A percentile compares a stretch with the other conserved stretches of the same genome.
Conservation (phyloP, 2,797 vertebrate genomes). For the Clarias laeviceps region DNA sequence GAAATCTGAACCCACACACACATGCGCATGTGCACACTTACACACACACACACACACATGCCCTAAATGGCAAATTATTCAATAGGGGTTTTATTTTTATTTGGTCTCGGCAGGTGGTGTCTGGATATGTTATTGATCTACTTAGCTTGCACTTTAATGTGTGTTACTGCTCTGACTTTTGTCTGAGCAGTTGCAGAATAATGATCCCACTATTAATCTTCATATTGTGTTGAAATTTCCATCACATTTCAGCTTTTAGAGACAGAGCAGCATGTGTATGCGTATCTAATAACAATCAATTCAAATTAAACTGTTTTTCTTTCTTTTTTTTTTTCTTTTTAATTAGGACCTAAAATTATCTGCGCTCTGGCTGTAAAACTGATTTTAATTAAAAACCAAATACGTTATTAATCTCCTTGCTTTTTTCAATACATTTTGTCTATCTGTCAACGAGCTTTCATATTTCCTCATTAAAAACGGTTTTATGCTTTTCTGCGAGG, state of each 20-base stretch:
- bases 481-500: no score
- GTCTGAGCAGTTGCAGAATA: background rate
- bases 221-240: background rate
- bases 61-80: constrained; percentile 4
- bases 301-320: background rate
- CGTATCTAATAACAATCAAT: background rate
- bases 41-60: background rate
- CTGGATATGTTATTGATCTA: constrained; percentile 11
- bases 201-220: background rate
- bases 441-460: no score
- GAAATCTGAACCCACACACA: background rate
- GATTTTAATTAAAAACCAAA: no score
- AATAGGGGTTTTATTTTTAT: constrained; percentile 7
- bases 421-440: no score
- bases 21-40: background rate
- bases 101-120: background rate
- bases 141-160: background rate
- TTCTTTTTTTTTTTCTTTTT: background rate
- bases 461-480: no score
- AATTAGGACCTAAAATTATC: background rate
- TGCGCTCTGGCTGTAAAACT: no score
- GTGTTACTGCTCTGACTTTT: background rate
- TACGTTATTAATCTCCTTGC: no score
- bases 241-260: background rate
- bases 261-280: no score